These are phyloP conservation scores for Lemur catta DNA, from an alignment of 2,797 vertebrate genomes.

Conservation along the genomic window DNA sequence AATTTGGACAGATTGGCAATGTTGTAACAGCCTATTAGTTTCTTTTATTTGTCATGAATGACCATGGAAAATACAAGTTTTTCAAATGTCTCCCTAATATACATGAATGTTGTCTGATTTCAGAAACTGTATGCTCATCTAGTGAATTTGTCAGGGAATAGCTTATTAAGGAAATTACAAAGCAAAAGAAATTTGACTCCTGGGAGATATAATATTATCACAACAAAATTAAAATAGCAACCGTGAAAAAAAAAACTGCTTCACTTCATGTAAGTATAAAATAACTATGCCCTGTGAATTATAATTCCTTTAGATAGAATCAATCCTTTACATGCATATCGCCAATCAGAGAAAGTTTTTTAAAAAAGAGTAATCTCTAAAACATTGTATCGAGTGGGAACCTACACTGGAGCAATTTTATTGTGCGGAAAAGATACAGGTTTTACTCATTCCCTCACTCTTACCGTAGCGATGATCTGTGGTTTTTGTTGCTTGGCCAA, in stretches of 20 bases:
- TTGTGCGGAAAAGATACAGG: neutral
- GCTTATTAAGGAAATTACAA: constrained; percentile 39
- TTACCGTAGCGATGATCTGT: constrained; percentile 89
- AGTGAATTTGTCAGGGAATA: constrained; percentile 4
- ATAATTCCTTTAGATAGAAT: neutral
- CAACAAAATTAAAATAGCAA: constrained; percentile 32
- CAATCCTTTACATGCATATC: neutral
- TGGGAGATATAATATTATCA: neutral
- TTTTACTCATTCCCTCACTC: constrained; percentile 40
- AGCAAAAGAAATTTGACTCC: constrained; percentile 47
- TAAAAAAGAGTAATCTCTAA: neutral
- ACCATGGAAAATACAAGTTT: constrained; percentile 17
- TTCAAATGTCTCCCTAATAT: constrained; percentile 7
- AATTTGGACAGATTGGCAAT: neutral
- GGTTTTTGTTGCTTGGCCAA: constrained; percentile 86
- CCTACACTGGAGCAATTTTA: neutral
- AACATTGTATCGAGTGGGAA: neutral
- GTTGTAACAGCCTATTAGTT: neutral
- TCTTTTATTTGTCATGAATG: neutral
- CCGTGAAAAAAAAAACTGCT: neutral
- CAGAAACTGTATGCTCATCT: neutral
- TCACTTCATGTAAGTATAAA: constrained; percentile 14
- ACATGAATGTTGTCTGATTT: constrained; percentile 30
- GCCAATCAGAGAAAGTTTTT: neutral
- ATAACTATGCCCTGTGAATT: neutral